Evolutionary conservation across 2,888 invertebrate species (phyloP).

Genomic region (Pocota personata): DNA sequence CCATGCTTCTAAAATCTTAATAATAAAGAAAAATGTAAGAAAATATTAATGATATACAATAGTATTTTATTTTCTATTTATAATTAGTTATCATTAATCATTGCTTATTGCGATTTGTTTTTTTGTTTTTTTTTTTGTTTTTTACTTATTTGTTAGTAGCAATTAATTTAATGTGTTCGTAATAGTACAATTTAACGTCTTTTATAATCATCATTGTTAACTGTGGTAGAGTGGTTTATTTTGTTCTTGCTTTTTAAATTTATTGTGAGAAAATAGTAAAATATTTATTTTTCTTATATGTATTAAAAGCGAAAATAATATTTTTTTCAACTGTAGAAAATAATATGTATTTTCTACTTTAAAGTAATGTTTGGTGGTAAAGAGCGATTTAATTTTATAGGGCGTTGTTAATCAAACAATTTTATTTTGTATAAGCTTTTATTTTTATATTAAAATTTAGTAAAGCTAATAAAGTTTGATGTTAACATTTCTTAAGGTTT

Average conservation of each 20-base stretch:
- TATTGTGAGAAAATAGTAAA: constrained; percentile 53
- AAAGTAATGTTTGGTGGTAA: constrained; percentile 30
- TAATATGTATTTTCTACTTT: not conserved
- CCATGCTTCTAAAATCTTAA: constrained; percentile 15
- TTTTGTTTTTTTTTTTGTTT: not conserved
- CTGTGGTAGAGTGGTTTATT: constrained; percentile 51
- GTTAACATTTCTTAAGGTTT: not conserved
- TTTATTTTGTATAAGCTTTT: not conserved
- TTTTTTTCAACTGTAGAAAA: constrained; percentile 23
- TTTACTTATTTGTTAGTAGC: constrained; percentile 17
- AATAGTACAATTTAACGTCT: constrained; percentile 44
- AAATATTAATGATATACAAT: constrained; percentile 53
- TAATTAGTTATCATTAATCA: constrained; percentile 53
- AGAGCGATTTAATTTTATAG: constrained; percentile 6
- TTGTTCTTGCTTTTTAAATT: not conserved
- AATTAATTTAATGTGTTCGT: constrained; percentile 16
- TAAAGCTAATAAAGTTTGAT: constrained; percentile 58
- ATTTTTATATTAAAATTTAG: constrained; percentile 32
- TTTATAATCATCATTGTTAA: constrained; percentile 66
- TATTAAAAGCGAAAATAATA: constrained; percentile 9
- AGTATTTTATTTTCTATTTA: constrained; percentile 34
- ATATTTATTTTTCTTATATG: not conserved
- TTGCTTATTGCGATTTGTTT: constrained; percentile 55
- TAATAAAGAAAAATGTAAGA: constrained; percentile 44
- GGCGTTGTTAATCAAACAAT: constrained; percentile 16